Base-by-base conservation (phyloP, 1,140 invertebrate genomes). In the Lasaia peninsularis region DNA sequence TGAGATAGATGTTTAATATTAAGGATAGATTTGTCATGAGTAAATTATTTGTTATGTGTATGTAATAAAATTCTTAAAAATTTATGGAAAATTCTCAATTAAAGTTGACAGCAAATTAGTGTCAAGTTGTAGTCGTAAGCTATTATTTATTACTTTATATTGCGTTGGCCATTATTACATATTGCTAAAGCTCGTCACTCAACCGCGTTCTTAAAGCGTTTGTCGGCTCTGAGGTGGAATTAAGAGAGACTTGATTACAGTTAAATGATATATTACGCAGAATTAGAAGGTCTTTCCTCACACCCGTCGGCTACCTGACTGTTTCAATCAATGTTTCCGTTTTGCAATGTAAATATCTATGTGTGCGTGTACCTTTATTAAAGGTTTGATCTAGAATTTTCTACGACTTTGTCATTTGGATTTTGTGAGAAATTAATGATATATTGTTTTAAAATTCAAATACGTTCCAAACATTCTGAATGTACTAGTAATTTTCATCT, bases 281-380 rank as follows among this genome's bases (percentile, higher is more conserved):
- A 37, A 54, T 34, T 34, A 35, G 35, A 21, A 40, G 35, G 52
- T 34, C 35, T 54, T 12, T 37, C 20, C 37, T 35, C 21, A 35
- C 14, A 16, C 49, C 21, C 28, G 14, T 9, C 34, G 52, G 52
- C 18, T 37, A 40, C 37, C 14, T 40, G 16, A 40, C 35, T 40
- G 35, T 37, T 54, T 54, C 34, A 54, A 54, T 54, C 21, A 58
- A 44, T 34, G 14, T 58, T 59, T 48, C 50, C 50, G 34, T 53
- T 52, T 33, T 32, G 24, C 35, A 40, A 40, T 9, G 16, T 8
- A 14, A 18, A 16, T 16, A 40, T 40, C 0, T 14, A 40, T 16
- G 14, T 18, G 35, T 14, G 9, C 35, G 35, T 40, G 16, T 18
- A 18, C 14, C 14, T 40, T n/a, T 35, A 35, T 35, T 7, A 8